Evolutionary conservation across 1,140 invertebrate species (phyloP).

Genomic region (Cataglyphis hispanica): DNA sequence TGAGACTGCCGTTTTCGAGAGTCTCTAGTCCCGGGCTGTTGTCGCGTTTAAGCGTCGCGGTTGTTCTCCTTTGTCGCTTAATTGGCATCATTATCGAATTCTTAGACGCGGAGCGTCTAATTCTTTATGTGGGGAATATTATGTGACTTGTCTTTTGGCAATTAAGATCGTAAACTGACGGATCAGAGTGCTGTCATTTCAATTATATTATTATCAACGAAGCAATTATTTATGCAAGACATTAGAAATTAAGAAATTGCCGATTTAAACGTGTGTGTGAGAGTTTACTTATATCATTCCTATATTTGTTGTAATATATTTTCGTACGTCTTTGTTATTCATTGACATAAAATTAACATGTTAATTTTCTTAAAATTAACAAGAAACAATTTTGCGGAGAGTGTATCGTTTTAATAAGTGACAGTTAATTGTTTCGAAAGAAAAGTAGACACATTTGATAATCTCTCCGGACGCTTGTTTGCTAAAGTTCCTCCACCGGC

Average conservation of each 20-base stretch:
- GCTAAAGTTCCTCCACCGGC: constrained; percentile 47
- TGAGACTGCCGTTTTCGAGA: constrained; percentile 79
- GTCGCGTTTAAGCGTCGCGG: constrained; percentile 48
- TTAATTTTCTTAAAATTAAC: neutral
- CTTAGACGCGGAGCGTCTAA: constrained; percentile 26
- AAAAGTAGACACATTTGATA: constrained; percentile 55
- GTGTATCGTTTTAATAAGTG: neutral
- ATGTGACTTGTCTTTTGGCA: constrained; percentile 9
- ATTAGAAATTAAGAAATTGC: constrained; percentile 13
- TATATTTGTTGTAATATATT: neutral
- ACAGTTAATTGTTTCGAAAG: constrained; percentile 61
- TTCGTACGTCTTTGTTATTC: neutral
- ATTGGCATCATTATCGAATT: constrained; percentile 74
- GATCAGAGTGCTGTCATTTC: neutral
- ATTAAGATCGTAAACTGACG: constrained; percentile 48
- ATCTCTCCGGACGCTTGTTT: constrained; percentile 41
- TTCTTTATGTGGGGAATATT: constrained; percentile 34
- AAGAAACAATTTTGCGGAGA: neutral
- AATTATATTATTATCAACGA: constrained; percentile 31
- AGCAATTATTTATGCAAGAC: constrained; percentile 7
- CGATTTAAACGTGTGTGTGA: no score
- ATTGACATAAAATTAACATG: neutral
- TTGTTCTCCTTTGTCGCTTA: constrained; percentile 67
- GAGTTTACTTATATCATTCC: neutral
- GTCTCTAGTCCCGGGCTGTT: constrained; percentile 56